A percentile compares a stretch with the other conserved stretches of the same genome.
These are phyloP conservation scores for Tillus elongatus DNA, from an alignment of 2,888 invertebrate species.

Conservation along the genomic window DNA sequence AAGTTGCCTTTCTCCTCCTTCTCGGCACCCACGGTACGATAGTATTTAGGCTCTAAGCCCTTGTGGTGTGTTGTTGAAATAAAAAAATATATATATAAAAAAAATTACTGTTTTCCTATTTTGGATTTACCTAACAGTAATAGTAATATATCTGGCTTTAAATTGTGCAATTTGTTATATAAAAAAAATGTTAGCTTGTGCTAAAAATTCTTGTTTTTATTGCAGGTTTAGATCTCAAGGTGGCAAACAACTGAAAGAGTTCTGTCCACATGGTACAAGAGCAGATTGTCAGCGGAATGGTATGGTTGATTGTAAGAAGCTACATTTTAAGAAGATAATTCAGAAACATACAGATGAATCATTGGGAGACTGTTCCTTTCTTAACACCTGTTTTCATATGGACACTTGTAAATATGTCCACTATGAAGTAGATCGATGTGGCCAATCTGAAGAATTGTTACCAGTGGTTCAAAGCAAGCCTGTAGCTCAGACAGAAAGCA, in stretches of 20 bases:
- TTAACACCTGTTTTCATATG: conserved; percentile 99
- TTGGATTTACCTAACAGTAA: no score
- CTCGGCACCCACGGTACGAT: no score
- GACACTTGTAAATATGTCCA: conserved; percentile 98
- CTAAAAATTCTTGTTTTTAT: no score
- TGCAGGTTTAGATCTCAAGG: conserved; percentile 94
- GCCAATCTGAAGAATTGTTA: conserved; percentile 41
- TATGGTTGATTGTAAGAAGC: conserved; percentile 63
- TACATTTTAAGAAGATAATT: conserved; percentile 96
- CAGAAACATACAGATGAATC: conserved; percentile 89
- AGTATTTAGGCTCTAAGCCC: no score
- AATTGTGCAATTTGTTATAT: no score
- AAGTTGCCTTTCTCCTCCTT: no score
- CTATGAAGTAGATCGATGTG: conserved; percentile 84
- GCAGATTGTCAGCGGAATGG: conserved; percentile 67
- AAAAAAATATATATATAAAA: no score
- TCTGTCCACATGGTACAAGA: conserved; percentile 91
- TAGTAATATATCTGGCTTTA: no score
- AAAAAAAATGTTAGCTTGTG: no score
- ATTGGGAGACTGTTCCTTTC: conserved; percentile 92
- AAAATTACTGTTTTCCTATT: no score
- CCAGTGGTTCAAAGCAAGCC: conserved; percentile 24
- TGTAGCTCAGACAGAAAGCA: conserved; percentile 31
- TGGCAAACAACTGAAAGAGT: conserved; percentile 87
- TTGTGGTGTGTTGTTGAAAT: no score